Conservation (phyloP, 1,140 invertebrate species). For the Bombus waltoni region DNA sequence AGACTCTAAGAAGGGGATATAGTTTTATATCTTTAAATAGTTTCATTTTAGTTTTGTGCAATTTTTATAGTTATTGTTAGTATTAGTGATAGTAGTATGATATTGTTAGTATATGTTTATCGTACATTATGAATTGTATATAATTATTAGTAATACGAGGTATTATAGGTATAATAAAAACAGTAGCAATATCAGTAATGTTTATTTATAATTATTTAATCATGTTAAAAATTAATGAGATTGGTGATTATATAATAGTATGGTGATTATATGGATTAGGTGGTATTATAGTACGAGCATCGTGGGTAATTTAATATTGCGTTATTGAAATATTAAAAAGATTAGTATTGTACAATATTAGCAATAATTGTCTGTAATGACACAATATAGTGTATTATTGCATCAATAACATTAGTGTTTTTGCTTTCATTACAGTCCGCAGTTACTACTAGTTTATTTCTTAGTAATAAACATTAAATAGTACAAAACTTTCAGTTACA, state of each 20-base stretch:
- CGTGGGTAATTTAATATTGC: background rate
- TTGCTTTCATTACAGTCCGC: background rate
- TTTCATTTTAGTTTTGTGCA: background rate
- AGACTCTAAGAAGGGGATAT: background rate
- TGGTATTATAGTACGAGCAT: background rate
- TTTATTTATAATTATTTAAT: no score
- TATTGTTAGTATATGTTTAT: background rate
- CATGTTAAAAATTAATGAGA: background rate
- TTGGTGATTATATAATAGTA: background rate
- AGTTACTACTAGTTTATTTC: background rate
- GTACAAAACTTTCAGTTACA: background rate
- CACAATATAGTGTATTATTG: no score
- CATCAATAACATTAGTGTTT: background rate
- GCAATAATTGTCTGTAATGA: no score
- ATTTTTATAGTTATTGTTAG: background rate
- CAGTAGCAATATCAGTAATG: background rate
- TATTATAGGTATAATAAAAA: background rate
- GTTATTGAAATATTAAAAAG: background rate
- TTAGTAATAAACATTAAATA: background rate
- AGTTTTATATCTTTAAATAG: background rate
- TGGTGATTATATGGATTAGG: no score
- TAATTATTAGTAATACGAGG: background rate
- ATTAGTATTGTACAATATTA: no score
- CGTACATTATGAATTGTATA: background rate
- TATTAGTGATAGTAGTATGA: background rate